These are phyloP conservation scores for Plagiodera versicolora DNA, from an alignment of 2,888 invertebrate species.

Conservation along the genomic window DNA sequence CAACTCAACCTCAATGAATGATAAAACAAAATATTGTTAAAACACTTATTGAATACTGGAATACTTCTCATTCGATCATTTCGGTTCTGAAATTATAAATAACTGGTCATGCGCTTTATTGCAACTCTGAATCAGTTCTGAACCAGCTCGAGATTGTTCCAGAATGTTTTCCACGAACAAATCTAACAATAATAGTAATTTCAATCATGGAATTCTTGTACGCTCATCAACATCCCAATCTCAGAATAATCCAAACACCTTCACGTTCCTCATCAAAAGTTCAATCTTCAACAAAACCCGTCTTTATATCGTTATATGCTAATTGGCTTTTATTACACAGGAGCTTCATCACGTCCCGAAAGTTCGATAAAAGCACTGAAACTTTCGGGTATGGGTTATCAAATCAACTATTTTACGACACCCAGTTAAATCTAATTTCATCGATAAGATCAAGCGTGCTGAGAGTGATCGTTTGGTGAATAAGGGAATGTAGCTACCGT, in stretches of 20 bases:
- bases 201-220: not conserved
- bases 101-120: no score
- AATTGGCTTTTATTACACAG: slow-evolving; percentile 34
- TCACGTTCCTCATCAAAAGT: not conserved
- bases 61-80: no score
- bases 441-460: slow-evolving; percentile 43
- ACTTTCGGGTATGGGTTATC: slow-evolving; percentile 39
- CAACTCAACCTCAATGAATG: no score
- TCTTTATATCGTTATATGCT: slow-evolving; percentile 26
- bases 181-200: no score
- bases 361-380: slow-evolving; percentile 23
- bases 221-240: not conserved
- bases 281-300: not conserved
- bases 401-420: slow-evolving; percentile 49
- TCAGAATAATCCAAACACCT: not conserved
- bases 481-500: slow-evolving; percentile 42
- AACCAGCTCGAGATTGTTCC: no score
- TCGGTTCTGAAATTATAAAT: no score
- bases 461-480: slow-evolving; percentile 42
- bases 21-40: no score
- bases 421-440: slow-evolving; percentile 49
- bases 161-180: no score
- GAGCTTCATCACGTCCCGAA: slow-evolving; percentile 19
- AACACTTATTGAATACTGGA: no score
- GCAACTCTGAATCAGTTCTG: no score